Evolutionary conservation across 2,797 vertebrate species (phyloP), one percentile per base, ranked within the genome.

Genomic region (Hoplostethus atlanticus): DNA sequence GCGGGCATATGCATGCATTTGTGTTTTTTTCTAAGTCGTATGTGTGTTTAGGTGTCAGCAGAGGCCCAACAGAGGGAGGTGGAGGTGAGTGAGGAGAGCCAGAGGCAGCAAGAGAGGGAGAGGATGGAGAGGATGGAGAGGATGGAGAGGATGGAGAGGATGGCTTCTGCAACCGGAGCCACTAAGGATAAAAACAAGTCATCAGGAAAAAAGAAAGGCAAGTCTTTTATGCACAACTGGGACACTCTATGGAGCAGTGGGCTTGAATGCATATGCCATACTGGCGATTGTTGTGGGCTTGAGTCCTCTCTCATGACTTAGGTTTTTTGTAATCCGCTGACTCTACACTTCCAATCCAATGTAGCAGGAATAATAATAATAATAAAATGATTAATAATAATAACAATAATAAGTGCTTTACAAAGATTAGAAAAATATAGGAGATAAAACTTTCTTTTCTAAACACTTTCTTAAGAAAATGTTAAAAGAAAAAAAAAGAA

Each of bases 131-230:
- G 91, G 71, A 50, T 78, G 46, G 51, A n/a, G n/a, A n/a, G n/a
- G n/a, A n/a, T n/a, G 15, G 93, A 94, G 48, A 87, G 76, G 8
- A 42, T 2, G 11, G 62, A 85, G 36, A 91, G 91, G 71, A 50
- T 78, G 46, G 51, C n/a, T 11, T 28, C 86, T 0, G 12, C 38
- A n/a, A 48, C 36, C 36, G 76, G 54, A 51, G 87, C 82, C 51
- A 81, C 83, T 42, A 88, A 73, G n/a, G 88, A 80, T 40, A 94
- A 93, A 65, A 79, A 71, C 56, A 87, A 64, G 7, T 40, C 84
- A 31, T 34, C 82, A 46, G 56, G 81, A 50, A 95, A 95, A 86
- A 89, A 86, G 76, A 95, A 94, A 96, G 95, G 96, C 93, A 94
- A 56, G 63, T 80, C 68, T 68, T 51, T 5, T 50, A 4, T 16